These are phyloP conservation scores for Callorhinus ursinus DNA, from an alignment of 2,113 vertebrate genomes.

Conservation along the genomic window DNA sequence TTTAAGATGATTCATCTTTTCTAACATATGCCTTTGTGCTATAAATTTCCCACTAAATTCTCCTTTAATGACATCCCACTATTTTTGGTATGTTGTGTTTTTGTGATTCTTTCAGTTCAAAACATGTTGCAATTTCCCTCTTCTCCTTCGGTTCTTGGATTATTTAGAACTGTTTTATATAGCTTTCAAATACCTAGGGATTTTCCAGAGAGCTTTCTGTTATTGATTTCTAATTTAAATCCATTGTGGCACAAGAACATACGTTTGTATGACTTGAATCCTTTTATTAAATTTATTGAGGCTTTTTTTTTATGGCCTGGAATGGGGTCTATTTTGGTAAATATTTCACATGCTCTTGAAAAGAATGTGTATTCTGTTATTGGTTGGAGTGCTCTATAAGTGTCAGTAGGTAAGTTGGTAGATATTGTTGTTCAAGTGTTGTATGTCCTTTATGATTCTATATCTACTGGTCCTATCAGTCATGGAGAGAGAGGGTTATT, in stretches of 20 bases:
- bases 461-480: neutral
- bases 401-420: neutral
- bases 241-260: neutral
- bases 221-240: constrained; percentile 56
- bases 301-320: neutral
- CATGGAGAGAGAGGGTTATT: neutral
- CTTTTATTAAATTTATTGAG: constrained; percentile 10
- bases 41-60: neutral
- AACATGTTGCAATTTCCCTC: neutral
- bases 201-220: constrained; percentile 14
- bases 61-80: neutral
- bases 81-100: neutral
- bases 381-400: neutral
- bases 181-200: neutral
- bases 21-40: neutral
- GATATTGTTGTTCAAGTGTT: neutral
- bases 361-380: neutral
- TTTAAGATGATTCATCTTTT: neutral
- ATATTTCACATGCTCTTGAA: neutral
- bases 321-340: constrained; percentile 19
- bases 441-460: neutral
- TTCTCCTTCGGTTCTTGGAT: neutral
- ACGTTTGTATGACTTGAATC: constrained; percentile 1
- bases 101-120: neutral
- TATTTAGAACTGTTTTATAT: constrained; percentile 36